Evolutionary conservation across 2,113 vertebrate species (phyloP).

Genomic region (Lophochroa leadbeateri): DNA sequence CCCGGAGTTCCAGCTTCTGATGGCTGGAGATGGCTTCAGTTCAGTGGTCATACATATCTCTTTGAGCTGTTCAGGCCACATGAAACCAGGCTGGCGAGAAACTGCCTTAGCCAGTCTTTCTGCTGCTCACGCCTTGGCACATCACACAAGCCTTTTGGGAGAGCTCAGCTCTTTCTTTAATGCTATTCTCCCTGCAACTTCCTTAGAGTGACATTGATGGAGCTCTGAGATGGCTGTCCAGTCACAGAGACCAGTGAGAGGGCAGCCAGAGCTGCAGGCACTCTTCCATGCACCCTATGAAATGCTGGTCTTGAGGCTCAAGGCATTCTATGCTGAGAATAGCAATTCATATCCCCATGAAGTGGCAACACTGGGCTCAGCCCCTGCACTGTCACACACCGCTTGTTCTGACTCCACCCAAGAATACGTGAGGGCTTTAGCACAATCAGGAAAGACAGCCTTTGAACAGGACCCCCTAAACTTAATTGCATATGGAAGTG

Average conservation of each 20-base stretch:
- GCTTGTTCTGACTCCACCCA: background rate
- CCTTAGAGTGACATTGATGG: background rate
- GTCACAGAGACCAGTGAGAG: background rate
- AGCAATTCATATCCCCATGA: rapidly evolving
- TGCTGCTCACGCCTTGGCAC: background rate
- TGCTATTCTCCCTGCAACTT: background rate
- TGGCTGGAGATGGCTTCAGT: background rate
- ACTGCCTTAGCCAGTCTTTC: background rate
- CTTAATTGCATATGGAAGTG: background rate
- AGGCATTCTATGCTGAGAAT: background rate
- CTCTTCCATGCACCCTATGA: rapidly evolving
- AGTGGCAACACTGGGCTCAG: rapidly evolving
- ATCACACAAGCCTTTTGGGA: background rate
- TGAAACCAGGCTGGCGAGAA: background rate
- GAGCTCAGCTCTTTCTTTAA: background rate
- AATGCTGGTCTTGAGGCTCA: background rate
- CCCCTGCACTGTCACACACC: rapidly evolving
- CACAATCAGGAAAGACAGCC: background rate
- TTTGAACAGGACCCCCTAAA: background rate
- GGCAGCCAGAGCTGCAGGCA: background rate
- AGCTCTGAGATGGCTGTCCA: background rate
- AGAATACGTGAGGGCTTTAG: rapidly evolving
- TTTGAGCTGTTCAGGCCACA: background rate
- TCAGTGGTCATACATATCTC: background rate
- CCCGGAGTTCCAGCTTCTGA: background rate